These are phyloP conservation scores for Echinops telfairi DNA, from an alignment of 2,113 vertebrate genomes.

Conservation along the genomic window DNA sequence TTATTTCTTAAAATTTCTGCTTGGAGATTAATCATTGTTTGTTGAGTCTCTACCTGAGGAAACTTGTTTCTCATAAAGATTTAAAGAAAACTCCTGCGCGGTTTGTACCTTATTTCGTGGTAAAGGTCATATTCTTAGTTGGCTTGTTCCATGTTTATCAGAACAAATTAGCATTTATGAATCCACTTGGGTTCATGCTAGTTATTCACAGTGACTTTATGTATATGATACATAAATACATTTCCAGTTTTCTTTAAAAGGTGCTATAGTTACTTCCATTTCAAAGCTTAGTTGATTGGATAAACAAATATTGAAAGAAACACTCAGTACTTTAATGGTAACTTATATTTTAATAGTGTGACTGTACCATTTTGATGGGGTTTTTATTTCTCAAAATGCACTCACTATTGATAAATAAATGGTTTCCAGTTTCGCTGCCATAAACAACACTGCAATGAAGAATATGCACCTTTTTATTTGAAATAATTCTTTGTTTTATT, in stretches of 20 bases:
- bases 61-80: slow-evolving; percentile 45
- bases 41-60: slow-evolving; percentile 58
- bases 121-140: background rate
- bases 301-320: slow-evolving; percentile 42
- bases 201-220: slow-evolving; percentile 1
- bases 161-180: slow-evolving; percentile 38
- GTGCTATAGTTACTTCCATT: background rate
- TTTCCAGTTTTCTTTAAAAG: slow-evolving; percentile 26
- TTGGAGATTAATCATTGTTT: slow-evolving; percentile 62
- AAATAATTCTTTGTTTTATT: slow-evolving; percentile 1
- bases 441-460: background rate
- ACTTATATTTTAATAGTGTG: background rate
- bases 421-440: background rate
- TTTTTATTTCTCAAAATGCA: background rate
- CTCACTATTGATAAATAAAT: background rate
- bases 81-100: slow-evolving; percentile 5
- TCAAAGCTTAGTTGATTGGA: background rate
- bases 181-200: background rate
- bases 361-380: background rate
- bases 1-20: slow-evolving; percentile 57
- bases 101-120: background rate
- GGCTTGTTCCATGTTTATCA: background rate
- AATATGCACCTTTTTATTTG: background rate
- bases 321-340: background rate
- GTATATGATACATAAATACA: background rate